Evolutionary conservation across 2,113 vertebrate species (phyloP).

Genomic region (Balaenoptera acutorostrata): DNA sequence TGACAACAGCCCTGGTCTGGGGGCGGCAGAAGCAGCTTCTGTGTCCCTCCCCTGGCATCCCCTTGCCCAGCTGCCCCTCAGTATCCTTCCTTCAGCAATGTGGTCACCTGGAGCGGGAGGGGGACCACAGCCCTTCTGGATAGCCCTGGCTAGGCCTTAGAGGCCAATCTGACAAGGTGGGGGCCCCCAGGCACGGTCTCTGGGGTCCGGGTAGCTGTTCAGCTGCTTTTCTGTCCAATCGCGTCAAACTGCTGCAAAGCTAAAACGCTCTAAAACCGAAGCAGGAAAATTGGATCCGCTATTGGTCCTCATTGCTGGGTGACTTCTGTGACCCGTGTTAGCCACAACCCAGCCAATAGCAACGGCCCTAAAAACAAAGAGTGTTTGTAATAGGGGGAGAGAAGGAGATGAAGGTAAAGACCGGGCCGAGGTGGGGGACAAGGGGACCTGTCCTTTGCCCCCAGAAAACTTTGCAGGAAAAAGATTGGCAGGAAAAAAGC

Average conservation of each 20-base stretch:
- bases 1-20: not conserved
- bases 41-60: fast-evolving
- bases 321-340: not conserved
- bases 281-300: not conserved
- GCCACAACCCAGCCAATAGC: not conserved
- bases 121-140: not conserved
- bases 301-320: not conserved
- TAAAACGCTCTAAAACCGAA: constrained; percentile 2
- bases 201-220: fast-evolving
- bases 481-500: not conserved
- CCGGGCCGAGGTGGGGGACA: not conserved
- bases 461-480: not conserved
- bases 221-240: not conserved
- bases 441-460: not conserved
- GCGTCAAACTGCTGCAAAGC: not conserved
- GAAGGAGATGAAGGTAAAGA: not conserved
- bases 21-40: not conserved
- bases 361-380: not conserved
- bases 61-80: fast-evolving
- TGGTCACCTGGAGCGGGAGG: not conserved
- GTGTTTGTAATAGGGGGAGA: not conserved
- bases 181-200: not conserved
- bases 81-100: not conserved
- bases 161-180: not conserved
- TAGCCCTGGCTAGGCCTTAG: not conserved